Percentiles rank a stretch among this genome's conserved stretches.
Conservation (phyloP, 2,797 vertebrate species). For the Sebastes itinus region DNA sequence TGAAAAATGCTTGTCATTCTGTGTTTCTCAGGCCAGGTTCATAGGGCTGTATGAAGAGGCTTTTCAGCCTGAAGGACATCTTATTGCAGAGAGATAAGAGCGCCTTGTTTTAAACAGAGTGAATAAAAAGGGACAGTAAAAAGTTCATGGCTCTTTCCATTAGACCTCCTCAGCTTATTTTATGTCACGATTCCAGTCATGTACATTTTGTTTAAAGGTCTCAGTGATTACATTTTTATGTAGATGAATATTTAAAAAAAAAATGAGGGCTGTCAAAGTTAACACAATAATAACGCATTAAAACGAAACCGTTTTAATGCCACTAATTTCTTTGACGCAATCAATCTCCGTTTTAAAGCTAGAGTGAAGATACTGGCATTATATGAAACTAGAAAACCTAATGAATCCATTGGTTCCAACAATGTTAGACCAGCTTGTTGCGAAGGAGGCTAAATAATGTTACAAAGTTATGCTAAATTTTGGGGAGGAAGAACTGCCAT, state of each 20-base stretch:
- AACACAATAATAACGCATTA: too few species aligned
- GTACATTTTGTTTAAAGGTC: background rate
- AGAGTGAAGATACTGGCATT: too few species aligned
- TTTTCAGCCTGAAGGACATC: slow-evolving; percentile 35
- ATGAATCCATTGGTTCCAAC: too few species aligned
- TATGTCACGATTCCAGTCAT: background rate
- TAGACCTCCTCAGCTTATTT: background rate
- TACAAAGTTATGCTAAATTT: fast-evolving
- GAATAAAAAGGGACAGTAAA: slow-evolving; percentile 5
- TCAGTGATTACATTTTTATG: too few species aligned
- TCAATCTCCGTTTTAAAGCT: too few species aligned
- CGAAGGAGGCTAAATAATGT: too few species aligned
- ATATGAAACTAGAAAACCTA: too few species aligned
- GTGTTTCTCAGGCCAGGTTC: slow-evolving; percentile 42
- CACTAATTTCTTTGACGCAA: too few species aligned
- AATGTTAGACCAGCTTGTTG: fast-evolving
- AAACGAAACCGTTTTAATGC: too few species aligned
- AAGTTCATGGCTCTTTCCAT: background rate
- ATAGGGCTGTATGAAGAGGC: slow-evolving; percentile 26
- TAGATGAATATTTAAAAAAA: too few species aligned
- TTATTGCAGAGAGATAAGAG: slow-evolving; percentile 24
- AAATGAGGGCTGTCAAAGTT: too few species aligned
- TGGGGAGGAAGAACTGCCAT: too few species aligned
- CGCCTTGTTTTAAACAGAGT: slow-evolving; percentile 10
- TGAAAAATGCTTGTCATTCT: slow-evolving; percentile 72